These are phyloP conservation scores for Lasioglossum malachurum DNA, from an alignment of 2,888 invertebrate genomes.

Conservation along the genomic window DNA sequence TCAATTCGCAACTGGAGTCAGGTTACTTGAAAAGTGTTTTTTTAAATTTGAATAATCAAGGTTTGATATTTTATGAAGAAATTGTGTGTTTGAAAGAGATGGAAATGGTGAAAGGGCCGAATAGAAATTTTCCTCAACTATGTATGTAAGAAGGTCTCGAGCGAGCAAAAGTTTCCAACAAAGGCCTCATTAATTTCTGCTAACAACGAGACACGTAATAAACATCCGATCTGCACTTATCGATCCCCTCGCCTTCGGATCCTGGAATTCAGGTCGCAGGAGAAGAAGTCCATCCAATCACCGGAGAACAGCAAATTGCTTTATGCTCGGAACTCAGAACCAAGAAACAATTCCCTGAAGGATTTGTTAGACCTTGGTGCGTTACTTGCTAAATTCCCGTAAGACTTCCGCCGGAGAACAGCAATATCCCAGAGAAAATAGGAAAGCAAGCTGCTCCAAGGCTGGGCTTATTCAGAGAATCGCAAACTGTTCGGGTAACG, in stretches of 20 bases:
- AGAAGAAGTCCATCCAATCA: background rate
- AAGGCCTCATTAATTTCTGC: background rate
- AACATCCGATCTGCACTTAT: background rate
- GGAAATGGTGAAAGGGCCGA: background rate
- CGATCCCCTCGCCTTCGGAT: background rate
- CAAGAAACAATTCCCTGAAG: conserved; percentile 7
- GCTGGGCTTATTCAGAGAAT: conserved; percentile 33
- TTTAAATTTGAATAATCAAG: background rate
- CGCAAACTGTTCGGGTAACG: conserved; percentile 39
- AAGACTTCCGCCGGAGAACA: background rate
- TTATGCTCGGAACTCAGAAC: background rate
- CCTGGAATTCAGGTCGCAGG: conserved; percentile 4
- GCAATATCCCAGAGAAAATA: conserved; percentile 1
- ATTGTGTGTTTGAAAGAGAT: background rate
- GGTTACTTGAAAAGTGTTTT: background rate
- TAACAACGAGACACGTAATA: background rate
- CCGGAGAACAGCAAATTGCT: background rate
- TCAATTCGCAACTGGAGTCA: background rate
- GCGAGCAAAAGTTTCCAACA: background rate
- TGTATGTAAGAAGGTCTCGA: too few species aligned
- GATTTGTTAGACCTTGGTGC: conserved; percentile 13
- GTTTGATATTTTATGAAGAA: background rate
- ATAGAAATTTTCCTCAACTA: background rate
- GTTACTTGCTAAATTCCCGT: background rate
- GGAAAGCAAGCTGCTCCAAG: background rate